Evolutionary conservation across 2,888 invertebrate genomes (phyloP), one percentile per base, ranked within the genome.

Genomic region (Standfussiana lucernea): DNA sequence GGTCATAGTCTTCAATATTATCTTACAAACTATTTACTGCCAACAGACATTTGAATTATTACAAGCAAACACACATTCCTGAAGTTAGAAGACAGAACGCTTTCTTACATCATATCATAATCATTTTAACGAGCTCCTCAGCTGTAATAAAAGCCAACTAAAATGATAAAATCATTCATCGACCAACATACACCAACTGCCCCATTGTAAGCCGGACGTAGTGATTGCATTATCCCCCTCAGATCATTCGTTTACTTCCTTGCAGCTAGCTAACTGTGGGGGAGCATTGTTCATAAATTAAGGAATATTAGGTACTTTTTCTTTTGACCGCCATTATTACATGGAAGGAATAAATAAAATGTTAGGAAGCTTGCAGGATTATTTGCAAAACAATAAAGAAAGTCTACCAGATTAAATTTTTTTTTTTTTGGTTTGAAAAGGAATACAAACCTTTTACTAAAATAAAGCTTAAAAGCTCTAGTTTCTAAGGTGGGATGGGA

Each of bases 171-270:
- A 80, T 82, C 73, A 8, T 24, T 35, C 24, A 6, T 72, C 40
- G 37, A 32, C 56, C 37, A 21, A 3, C 45, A 8, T 42, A 53
- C 47, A 28, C 42, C 32, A 24, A 71, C 47, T 53, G 6, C 42
- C 37, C 37, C 47, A 42, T 45, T 65, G 53, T 37, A 32, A 24
- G 42, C 72, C 85, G 82, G 82, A 83, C 68, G 82, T 81, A 53
- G 24, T 37, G 53, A 72, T 72, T 85, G 53, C 28, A 53, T 80
- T 84, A 84, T 80, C 82, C 75, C 81, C 81, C 75, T 68, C 24
- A 62, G 35, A 83, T 83, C 76, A 40, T 56, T 69, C 21, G 75
- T 64, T 74, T 53, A 6, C 45, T 84, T 75, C 64, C 68, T 56
- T 35, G 53, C 61, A 42, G 50, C 59, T 37, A 42, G 50, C 59